These are phyloP conservation scores for Tipula confusa DNA, from an alignment of 2,888 invertebrate species.

Conservation along the genomic window DNA sequence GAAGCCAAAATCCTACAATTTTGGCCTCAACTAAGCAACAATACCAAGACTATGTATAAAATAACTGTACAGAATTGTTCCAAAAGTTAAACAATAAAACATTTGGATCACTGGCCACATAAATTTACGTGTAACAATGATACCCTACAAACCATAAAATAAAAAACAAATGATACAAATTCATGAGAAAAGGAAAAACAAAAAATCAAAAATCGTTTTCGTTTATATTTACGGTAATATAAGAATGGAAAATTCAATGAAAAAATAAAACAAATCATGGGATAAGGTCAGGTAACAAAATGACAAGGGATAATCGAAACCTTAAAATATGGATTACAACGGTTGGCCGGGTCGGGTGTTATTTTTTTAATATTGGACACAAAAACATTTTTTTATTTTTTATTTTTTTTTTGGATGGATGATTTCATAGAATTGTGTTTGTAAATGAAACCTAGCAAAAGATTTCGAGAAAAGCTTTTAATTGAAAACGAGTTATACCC, in stretches of 20 bases:
- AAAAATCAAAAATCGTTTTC: neutral
- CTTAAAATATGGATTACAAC: neutral
- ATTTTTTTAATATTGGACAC: neutral
- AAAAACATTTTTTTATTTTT: neutral
- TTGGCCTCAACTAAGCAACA: no score
- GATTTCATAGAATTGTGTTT: neutral
- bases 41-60: no score
- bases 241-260: neutral
- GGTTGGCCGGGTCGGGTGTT: neutral
- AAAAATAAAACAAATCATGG: neutral
- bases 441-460: neutral
- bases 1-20: no score
- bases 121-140: neutral
- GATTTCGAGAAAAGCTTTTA: neutral
- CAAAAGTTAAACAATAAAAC: neutral
- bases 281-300: conserved; percentile 14
- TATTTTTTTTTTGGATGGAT: neutral
- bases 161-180: no score
- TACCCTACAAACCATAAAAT: neutral
- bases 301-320: conserved; percentile 3
- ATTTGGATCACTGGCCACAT: neutral
- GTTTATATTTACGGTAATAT: neutral
- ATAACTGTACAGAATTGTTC: neutral
- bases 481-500: neutral
- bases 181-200: neutral